Conservation (phyloP, 2,888 invertebrate genomes). For the Chouioia cunea region DNA sequence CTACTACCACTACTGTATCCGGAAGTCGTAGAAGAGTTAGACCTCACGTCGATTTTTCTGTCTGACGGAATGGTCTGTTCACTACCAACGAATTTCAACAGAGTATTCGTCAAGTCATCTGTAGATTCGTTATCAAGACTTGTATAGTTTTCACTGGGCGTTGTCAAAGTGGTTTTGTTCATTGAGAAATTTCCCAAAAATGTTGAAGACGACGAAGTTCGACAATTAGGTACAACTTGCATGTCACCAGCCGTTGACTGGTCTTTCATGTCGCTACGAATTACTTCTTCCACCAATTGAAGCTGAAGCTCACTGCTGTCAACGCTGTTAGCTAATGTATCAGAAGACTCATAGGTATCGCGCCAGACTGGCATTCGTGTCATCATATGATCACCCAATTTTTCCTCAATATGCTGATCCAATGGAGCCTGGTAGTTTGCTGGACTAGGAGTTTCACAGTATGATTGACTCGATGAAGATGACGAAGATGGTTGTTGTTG, state of each 20-base stretch:
- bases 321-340: constrained; percentile 52
- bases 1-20: constrained; percentile 26
- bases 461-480: constrained; percentile 59
- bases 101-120: constrained; percentile 32
- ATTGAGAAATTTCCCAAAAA: not conserved
- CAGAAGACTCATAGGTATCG: constrained; percentile 50
- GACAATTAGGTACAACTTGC: constrained; percentile 53
- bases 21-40: constrained; percentile 20
- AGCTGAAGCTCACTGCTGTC: constrained; percentile 53
- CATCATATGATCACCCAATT: constrained; percentile 50
- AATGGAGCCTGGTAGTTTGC: constrained; percentile 52
- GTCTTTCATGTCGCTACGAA: constrained; percentile 47
- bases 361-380: constrained; percentile 48
- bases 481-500: constrained; percentile 52
- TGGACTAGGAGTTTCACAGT: constrained; percentile 57
- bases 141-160: not conserved
- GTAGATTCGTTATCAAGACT: constrained; percentile 15
- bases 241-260: constrained; percentile 38
- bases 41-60: constrained; percentile 26
- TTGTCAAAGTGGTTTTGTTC: not conserved
- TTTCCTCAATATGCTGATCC: constrained; percentile 52
- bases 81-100: constrained; percentile 35
- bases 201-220: not conserved
- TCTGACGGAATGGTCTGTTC: constrained; percentile 10
- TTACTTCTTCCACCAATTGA: constrained; percentile 56